A percentile compares a stretch with the other conserved stretches of the same genome.
These are phyloP conservation scores for Ceyx cyanopectus DNA, from an alignment of 2,113 vertebrate species.

Conservation along the genomic window DNA sequence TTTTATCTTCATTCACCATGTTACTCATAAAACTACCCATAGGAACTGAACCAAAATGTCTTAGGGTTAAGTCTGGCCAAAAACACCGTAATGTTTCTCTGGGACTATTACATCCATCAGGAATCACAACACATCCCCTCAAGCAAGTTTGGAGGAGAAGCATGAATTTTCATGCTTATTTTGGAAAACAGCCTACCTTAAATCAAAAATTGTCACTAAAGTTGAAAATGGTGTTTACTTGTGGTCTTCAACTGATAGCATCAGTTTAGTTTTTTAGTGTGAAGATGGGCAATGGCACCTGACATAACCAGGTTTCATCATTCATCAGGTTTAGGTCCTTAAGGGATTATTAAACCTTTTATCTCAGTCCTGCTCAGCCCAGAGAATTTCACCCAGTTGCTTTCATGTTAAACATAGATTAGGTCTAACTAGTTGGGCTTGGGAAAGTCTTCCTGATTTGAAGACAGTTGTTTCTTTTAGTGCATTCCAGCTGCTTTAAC, in stretches of 20 bases:
- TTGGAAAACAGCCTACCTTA: not conserved
- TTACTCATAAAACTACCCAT: fast-evolving
- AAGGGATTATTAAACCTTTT: not conserved
- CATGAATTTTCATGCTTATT: fast-evolving
- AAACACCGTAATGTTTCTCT: not conserved
- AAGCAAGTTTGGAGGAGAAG: not conserved
- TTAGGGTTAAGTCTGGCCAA: not conserved
- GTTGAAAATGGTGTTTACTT: not conserved
- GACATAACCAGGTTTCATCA: not conserved
- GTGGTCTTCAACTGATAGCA: not conserved
- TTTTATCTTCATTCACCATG: not conserved
- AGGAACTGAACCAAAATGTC: not conserved
- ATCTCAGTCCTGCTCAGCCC: not conserved
- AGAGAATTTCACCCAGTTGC: fast-evolving
- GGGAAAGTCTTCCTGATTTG: not conserved
- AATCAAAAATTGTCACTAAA: fast-evolving
- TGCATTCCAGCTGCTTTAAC: not conserved
- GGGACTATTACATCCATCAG: not conserved
- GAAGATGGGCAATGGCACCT: not conserved
- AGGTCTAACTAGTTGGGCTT: not conserved
- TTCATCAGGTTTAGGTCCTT: not conserved
- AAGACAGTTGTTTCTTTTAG: fast-evolving
- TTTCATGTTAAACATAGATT: not conserved
- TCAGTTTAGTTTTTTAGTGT: not conserved
- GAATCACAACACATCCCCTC: not conserved